A percentile compares a stretch with the other conserved stretches of the same genome.
Conservation (phyloP, 2,113 vertebrate species). For the Beaufortia kweichowensis region DNA sequence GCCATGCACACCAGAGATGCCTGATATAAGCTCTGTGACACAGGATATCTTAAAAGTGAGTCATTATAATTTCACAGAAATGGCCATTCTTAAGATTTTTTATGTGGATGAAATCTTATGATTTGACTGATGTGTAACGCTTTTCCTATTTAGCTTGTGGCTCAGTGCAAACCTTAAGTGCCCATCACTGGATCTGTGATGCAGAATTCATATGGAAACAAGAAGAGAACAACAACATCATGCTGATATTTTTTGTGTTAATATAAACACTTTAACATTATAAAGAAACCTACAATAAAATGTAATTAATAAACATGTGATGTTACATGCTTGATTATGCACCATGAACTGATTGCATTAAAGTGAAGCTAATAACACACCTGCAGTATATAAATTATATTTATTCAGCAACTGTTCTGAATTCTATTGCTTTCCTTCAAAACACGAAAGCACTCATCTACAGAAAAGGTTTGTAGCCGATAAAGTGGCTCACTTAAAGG, state of each 20-base stretch:
- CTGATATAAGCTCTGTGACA: conserved; percentile 73
- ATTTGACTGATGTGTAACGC: not conserved
- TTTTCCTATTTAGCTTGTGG: conserved; percentile 60
- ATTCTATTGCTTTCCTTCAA: too few relatives aligned
- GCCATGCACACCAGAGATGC: conserved; percentile 72
- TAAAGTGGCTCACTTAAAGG: too few relatives aligned
- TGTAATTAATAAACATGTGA: not conserved
- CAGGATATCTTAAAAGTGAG: conserved; percentile 76
- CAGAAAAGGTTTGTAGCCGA: too few relatives aligned
- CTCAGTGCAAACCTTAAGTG: conserved; percentile 62
- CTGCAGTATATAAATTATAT: not conserved
- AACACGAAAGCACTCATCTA: too few relatives aligned
- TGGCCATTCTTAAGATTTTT: not conserved
- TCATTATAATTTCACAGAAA: not conserved
- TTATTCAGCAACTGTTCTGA: too few relatives aligned
- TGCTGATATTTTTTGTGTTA: not conserved
- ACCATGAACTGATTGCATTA: not conserved
- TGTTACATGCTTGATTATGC: not conserved
- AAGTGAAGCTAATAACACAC: not conserved
- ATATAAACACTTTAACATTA: not conserved
- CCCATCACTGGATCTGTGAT: not conserved
- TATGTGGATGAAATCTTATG: not conserved
- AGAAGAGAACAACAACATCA: conserved; percentile 59
- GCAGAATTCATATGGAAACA: not conserved
- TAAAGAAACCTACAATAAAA: too few relatives aligned